Conservation (phyloP, 1,140 invertebrate genomes). For the Leptestheria dahalacensis region DNA sequence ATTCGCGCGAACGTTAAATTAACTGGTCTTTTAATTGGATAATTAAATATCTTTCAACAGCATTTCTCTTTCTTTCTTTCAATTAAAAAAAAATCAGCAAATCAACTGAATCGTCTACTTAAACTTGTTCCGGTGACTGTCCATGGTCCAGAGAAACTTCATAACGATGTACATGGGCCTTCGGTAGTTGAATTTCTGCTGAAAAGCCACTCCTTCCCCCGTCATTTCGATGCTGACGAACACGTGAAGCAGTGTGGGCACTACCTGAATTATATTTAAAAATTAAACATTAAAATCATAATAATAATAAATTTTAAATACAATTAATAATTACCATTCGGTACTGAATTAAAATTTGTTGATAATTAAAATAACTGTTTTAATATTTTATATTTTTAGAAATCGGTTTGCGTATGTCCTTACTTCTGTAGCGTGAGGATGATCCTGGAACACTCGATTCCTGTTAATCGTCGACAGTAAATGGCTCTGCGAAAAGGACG, state of each 20-base stretch:
- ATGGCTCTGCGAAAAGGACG: conserved; percentile 27
- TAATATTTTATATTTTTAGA: background rate
- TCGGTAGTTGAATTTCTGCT: conserved; percentile 93
- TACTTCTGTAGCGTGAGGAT: conserved; percentile 51
- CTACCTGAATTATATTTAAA: conserved; percentile 36
- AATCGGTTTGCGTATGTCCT: background rate
- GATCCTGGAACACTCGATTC: conserved; percentile 56
- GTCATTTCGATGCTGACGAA: conserved; percentile 97
- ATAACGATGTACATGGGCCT: conserved; percentile 87
- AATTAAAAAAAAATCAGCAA: too few species aligned
- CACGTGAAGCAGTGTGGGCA: conserved; percentile 62
- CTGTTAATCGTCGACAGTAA: conserved; percentile 40
- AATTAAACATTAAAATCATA: background rate
- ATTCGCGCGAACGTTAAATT: background rate
- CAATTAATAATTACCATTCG: background rate
- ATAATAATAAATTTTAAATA: background rate
- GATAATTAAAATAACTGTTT: too few species aligned
- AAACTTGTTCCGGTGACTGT: conserved; percentile 55
- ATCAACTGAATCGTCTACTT: too few species aligned
- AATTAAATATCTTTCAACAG: conserved; percentile 12
- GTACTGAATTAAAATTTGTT: background rate
- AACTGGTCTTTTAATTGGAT: conserved; percentile 12
- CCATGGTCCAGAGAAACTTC: conserved; percentile 76
- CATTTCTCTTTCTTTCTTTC: background rate
- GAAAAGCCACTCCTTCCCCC: conserved; percentile 85